Base-by-base conservation (phyloP, 2,797 vertebrate genomes). In the Enteromius unitaeniatus region DNA sequence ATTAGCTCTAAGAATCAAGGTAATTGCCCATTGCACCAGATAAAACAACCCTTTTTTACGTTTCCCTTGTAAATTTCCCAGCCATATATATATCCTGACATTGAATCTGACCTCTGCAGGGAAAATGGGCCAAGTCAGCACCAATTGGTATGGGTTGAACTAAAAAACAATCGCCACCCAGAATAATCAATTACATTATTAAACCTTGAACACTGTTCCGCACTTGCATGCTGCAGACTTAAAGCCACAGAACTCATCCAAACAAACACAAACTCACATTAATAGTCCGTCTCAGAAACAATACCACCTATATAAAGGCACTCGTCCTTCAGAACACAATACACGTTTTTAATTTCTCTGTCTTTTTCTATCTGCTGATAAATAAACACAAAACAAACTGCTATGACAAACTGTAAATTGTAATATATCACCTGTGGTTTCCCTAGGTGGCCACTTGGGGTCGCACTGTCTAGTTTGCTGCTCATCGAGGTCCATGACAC, bases 131-230 rank as follows among this genome's bases (percentile, higher is more conserved):
- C 65, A 73, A 84, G 81, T 88, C 81, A 86, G 84, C 82, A 78
- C 42, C 53, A 28, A 78, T 55, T 53, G 68, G 60, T 82, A 77
- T 42, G 80, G 79, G 49, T 77, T 62, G 15, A 60, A 64, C 68
- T 79, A 62, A 82, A 79, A 83, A 84, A 83, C 82, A 84, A 83
- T 84, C 58, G 70, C 47, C 83, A 80, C 83, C 60, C 58, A 81
- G 80, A 84, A 84, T 85, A 84, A 88, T 86, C 87, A 88, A 88
- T 87, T 82, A 88, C 79, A 88, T 78, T 82, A 87, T 89, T 88
- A 89, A 86, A 85, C 79, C 68, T n/a, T 49, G 13, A 80, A 55
- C 75, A 80, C 28, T 78, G 47, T 62, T 53, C 21, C 81, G 76
- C 42, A 42, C 79, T 77, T 60, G 47, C 34, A 65, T 76, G 68